phyloP scores from a whole-genome alignment of 2,113 vertebrate genomes.

The Spea multiplicata region DNA sequence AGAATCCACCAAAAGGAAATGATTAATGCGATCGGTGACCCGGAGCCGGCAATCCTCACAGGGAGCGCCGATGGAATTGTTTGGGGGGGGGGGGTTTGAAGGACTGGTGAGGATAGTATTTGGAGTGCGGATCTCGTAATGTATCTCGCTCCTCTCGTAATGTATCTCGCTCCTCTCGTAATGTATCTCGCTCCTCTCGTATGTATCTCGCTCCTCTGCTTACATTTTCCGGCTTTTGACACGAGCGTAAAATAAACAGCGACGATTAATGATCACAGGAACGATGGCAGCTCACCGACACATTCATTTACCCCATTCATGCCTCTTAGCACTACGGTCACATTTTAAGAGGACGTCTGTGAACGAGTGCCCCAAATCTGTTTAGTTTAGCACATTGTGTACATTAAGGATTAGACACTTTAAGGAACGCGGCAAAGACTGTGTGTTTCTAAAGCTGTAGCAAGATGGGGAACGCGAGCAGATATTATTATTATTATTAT shows the following conservation, averaged over 20 bases:
- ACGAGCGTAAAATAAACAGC: conserved; percentile 12
- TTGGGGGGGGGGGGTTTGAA: conserved; percentile 6
- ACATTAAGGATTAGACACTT: conserved; percentile 30
- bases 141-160: too few species aligned
- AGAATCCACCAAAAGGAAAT: conserved; percentile 6
- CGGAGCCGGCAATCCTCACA: conserved; percentile 13
- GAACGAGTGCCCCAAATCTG: background rate
- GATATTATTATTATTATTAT: too few species aligned
- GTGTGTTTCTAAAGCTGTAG: background rate
- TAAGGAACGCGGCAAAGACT: background rate
- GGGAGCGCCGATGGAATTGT: background rate
- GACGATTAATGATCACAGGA: background rate
- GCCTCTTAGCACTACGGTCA: background rate
- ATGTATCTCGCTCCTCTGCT: too few species aligned
- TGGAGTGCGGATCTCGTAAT: background rate
- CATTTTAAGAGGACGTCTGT: conserved; percentile 5
- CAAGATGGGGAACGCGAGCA: too few species aligned
- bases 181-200: too few species aligned
- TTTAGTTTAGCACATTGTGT: conserved; percentile 11
- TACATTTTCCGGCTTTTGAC: background rate
- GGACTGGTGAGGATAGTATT: conserved; percentile 25
- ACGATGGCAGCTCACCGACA: too few species aligned
- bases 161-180: too few species aligned
- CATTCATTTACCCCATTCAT: background rate
- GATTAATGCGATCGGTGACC: conserved; percentile 37